Percentiles rank a stretch among this genome's conserved stretches.
Evolutionary conservation across 2,888 invertebrate species (phyloP).

Genomic region (Calliphora vomitoria): DNA sequence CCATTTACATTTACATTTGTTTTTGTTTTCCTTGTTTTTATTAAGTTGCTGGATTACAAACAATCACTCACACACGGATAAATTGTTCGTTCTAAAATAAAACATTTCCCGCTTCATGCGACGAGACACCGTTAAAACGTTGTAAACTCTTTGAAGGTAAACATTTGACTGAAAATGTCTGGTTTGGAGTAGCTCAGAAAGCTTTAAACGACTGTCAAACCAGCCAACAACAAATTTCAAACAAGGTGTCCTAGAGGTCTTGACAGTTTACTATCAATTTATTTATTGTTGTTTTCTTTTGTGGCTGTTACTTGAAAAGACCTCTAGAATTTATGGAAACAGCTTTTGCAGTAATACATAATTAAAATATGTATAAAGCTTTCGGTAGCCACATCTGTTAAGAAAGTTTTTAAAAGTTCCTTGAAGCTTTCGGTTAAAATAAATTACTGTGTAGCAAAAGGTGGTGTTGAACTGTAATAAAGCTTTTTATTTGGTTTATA

Average conservation of each 20-base stretch:
- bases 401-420: not conserved
- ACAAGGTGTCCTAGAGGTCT: constrained; percentile 59
- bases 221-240: constrained; percentile 1
- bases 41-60: not conserved
- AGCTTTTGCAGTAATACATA: constrained; percentile 16
- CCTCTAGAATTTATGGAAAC: not conserved
- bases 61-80: not conserved
- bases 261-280: constrained; percentile 23
- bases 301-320: constrained; percentile 14
- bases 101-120: constrained; percentile 2
- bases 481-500: not conserved
- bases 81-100: not conserved
- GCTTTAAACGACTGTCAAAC: constrained; percentile 56
- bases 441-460: not conserved
- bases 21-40: not conserved
- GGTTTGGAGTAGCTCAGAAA: constrained; percentile 48
- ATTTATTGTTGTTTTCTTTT: not conserved
- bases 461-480: not conserved
- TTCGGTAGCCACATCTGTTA: constrained; percentile 2
- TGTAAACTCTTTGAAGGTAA: constrained; percentile 66
- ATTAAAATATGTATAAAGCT: constrained; percentile 24
- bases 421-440: not conserved
- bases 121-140: constrained; percentile 46
- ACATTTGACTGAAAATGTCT: constrained; percentile 64
- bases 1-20: constrained; percentile 42